phyloP scores from a whole-genome alignment of 2,888 invertebrate species.

The Nebria salina region DNA sequence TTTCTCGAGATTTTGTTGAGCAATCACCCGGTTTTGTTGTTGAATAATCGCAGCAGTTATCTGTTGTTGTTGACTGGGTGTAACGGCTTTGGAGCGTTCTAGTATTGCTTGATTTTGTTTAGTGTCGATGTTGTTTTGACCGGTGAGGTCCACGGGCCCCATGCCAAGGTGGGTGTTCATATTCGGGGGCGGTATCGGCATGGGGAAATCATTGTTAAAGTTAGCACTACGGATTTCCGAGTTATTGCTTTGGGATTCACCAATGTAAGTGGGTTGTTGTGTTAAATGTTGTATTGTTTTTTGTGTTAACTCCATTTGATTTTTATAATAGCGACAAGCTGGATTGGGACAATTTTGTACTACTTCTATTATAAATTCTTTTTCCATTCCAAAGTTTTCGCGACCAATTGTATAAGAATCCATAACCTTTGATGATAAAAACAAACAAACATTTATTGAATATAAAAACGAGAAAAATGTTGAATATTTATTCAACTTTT shows the following conservation, averaged over 20 bases:
- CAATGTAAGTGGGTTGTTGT: constrained; percentile 64
- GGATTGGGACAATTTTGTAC: constrained; percentile 90
- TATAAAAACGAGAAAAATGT: neutral
- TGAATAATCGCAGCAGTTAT: constrained; percentile 71
- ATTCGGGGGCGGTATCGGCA: constrained; percentile 58
- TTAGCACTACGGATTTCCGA: constrained; percentile 58
- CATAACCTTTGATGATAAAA: constrained; percentile 68
- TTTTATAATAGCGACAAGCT: constrained; percentile 87
- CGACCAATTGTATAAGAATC: constrained; percentile 86
- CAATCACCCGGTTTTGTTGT: constrained; percentile 70
- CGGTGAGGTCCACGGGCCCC: constrained; percentile 59
- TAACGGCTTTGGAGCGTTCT: constrained; percentile 60
- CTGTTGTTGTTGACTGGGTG: constrained; percentile 70
- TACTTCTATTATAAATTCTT: constrained; percentile 88
- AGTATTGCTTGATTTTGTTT: constrained; percentile 56
- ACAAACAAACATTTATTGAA: neutral
- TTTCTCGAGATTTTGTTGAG: constrained; percentile 73
- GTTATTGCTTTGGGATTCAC: constrained; percentile 58
- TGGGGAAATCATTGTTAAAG: constrained; percentile 55
- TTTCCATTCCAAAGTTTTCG: constrained; percentile 88
- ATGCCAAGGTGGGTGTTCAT: constrained; percentile 56
- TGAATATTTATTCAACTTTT: neutral
- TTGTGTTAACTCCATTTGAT: constrained; percentile 78
- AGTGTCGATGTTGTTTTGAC: constrained; percentile 47
- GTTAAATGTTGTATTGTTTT: constrained; percentile 77